Base-by-base conservation (phyloP, 2,888 invertebrate genomes). In the Spisula subtruncata region DNA sequence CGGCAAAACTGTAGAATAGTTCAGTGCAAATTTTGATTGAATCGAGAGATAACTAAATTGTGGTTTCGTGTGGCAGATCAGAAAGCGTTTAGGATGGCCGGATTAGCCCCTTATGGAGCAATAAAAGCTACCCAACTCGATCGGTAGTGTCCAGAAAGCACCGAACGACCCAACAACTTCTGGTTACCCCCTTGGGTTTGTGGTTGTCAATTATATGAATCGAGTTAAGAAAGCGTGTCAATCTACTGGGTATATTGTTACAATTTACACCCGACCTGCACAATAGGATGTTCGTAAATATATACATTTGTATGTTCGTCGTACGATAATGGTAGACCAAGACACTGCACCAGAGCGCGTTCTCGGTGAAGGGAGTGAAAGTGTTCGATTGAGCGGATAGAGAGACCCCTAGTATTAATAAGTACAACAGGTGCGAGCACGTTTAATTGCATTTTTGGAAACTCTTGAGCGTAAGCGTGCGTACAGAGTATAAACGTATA, bases 351-450 rank as follows among this genome's bases (percentile, higher is more conserved):
- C 35, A 80, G 82, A 25, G 46, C 25, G 20, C 51, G 75, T 48
- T 66, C 35, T 32, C 35, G 16, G 16, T 32, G 12, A 32, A 32
- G 16, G 46, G 35, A 81, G 81, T 81, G 87, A 66, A 87, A 82
- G 66, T 71, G 71, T 1, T 75, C 60, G 82, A 87, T 87, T 87
- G 87, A 66, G 82, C 81, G 82, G 51, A 48, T 81, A 87, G 81
- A 71, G 82, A 46, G 10, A 81, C 81, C 81, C 86, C 81, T 51
- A 16, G 20, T 14, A 87, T 82, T 75, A 87, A 25, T 0, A 48
- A 20, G 56, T 29, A 32, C 82, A 87, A 87, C 87, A 87, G 87
- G 87, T 87, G 87, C 87, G 82, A 66, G 81, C 54, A 75, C 25
- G 46, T 71, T 84, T 84, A 84, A 84, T 75, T 84, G 71, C 66